phyloP scores from a whole-genome alignment of 2,888 invertebrate species.

The Theretra japonica region DNA sequence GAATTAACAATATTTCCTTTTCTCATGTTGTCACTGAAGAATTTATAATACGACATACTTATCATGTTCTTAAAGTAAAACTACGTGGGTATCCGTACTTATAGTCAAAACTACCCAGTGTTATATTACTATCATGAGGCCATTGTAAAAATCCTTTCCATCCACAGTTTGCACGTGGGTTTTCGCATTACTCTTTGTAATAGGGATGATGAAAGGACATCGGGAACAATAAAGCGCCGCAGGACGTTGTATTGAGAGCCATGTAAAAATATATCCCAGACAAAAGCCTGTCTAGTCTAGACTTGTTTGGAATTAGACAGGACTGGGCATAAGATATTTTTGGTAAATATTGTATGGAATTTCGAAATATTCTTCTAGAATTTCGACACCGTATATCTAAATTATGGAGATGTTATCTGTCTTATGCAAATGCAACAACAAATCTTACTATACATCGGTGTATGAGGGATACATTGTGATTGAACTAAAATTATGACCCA shows the following conservation, averaged over 20 bases:
- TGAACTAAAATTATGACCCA: too few species aligned
- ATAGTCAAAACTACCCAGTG: neutral
- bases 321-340: conserved; percentile 30
- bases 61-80: too few species aligned
- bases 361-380: neutral
- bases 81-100: neutral
- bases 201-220: conserved; percentile 56
- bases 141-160: conserved; percentile 11
- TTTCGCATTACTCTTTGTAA: conserved; percentile 36
- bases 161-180: conserved; percentile 26
- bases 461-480: too few species aligned
- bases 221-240: conserved; percentile 64
- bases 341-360: neutral
- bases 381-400: neutral
- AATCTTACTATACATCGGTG: too few species aligned
- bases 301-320: conserved; percentile 64
- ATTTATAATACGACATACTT: too few species aligned
- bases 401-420: neutral
- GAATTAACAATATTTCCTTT: too few species aligned
- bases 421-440: neutral
- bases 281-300: conserved; percentile 64
- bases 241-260: conserved; percentile 66
- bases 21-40: too few species aligned
- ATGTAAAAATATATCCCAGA: conserved; percentile 61
- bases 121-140: conserved; percentile 4